phyloP scores from a whole-genome alignment of 1,140 invertebrate genomes.

The Eupristina koningsbergeri region DNA sequence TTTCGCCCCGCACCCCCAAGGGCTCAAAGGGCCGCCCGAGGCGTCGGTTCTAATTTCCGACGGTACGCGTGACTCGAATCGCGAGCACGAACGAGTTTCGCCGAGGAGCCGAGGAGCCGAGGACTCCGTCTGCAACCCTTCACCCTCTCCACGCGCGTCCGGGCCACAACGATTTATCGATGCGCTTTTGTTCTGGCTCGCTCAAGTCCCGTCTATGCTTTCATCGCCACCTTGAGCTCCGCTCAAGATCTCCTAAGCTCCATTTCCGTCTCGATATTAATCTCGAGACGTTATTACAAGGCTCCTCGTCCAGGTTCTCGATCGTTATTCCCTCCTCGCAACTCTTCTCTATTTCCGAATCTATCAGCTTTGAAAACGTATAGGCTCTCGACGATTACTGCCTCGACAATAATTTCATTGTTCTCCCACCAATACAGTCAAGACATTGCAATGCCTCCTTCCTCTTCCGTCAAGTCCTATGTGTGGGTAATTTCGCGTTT shows the following conservation, averaged over 20 bases:
- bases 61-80: conserved; percentile 68
- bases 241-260: not conserved
- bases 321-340: too few species aligned
- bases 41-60: conserved; percentile 67
- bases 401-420: too few species aligned
- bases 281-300: not conserved
- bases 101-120: not conserved
- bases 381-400: too few species aligned
- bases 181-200: conserved; percentile 20
- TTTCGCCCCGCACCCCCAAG: not conserved
- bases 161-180: conserved; percentile 30
- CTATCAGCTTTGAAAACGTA: too few species aligned
- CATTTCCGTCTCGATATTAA: not conserved
- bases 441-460: too few species aligned
- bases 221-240: not conserved
- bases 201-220: too few species aligned
- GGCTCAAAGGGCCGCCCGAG: conserved; percentile 24
- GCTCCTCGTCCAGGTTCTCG: too few species aligned
- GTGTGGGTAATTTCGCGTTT: too few species aligned
- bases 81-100: conserved; percentile 13
- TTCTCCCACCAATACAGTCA: too few species aligned
- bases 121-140: conserved; percentile 19
- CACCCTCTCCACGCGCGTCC: not conserved
- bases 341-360: too few species aligned
- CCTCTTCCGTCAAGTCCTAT: too few species aligned